Evolutionary conservation across 2,113 vertebrate species (phyloP), one percentile per base, ranked within the genome.

Genomic region (Hydropotes inermis): DNA sequence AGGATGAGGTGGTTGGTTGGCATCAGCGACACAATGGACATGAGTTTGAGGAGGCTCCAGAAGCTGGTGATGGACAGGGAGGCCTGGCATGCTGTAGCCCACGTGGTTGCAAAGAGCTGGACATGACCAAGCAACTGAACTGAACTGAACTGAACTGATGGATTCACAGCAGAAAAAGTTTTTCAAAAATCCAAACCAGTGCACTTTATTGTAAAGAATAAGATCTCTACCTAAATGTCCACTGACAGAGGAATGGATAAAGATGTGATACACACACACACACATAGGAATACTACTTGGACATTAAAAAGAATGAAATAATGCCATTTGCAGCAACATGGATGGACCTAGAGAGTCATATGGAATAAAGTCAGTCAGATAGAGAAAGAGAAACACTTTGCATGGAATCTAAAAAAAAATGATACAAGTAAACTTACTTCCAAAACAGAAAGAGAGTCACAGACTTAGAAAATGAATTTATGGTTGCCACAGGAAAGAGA

Each of bases 21-120:
- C n/a, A 70, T 36, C 19, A 39, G n/a, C 0, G 10, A 70, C 0
- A 0, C 2, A 0, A 70, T 70, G 67, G 19, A 70, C 67, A 70
- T 12, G 67, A 70, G 19, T 39, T 23, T 70, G 67, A 39, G n/a
- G 21, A 70, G 67, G 67, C 67, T 39, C 10, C 10, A 70, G n/a
- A 70, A 39, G n/a, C n/a, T 23, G n/a, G 64, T 36, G 64, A 36
- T 36, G 10, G 64, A 70, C 64, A 70, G n/a, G 64, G 64, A 36
- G n/a, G 19, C n/a, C 64, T 70, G n/a, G 2, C 0, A 2, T 70
- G n/a, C 64, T 70, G 19, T 19, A 70, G 64, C 21, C n/a, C n/a
- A 70, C 1, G 1, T 21, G n/a, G n/a, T 36, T 5, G 21, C 64
- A 21, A 36, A 70, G n/a, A 70, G 17, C 6, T 23, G 9, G 64